These are phyloP conservation scores for Abscondita cerata DNA, from an alignment of 2,888 invertebrate species.

Conservation along the genomic window DNA sequence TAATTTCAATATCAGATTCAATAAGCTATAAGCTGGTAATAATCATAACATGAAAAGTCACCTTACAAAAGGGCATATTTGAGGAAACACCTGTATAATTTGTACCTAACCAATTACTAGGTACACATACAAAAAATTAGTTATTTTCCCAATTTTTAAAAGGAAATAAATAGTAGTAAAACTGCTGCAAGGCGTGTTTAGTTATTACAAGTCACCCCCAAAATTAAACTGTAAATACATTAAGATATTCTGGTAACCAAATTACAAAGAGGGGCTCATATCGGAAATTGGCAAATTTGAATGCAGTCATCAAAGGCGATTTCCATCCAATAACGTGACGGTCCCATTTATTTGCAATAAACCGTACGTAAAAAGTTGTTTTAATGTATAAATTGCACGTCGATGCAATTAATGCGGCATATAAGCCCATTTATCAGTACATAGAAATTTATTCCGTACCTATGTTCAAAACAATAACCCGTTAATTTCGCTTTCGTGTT, in stretches of 20 bases:
- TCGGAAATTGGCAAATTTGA: conserved; percentile 59
- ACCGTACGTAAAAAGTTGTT: conserved; percentile 39
- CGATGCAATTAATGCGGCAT: conserved; percentile 41
- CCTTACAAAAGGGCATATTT: too few species aligned
- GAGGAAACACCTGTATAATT: too few species aligned
- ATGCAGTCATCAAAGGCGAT: conserved; percentile 55
- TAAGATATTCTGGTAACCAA: conserved; percentile 53
- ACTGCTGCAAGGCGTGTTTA: too few species aligned
- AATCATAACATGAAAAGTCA: too few species aligned
- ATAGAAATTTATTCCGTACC: conserved; percentile 39
- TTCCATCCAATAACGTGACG: conserved; percentile 53
- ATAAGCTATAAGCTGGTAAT: too few species aligned
- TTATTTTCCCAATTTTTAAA: too few species aligned
- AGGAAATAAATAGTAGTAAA: too few species aligned
- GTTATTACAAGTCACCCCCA: conserved; percentile 37
- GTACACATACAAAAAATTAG: too few species aligned
- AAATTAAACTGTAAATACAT: conserved; percentile 56
- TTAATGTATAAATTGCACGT: conserved; percentile 40
- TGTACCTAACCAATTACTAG: too few species aligned
- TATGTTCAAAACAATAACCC: conserved; percentile 38
- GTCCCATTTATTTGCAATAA: conserved; percentile 42
- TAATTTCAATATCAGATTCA: too few species aligned
- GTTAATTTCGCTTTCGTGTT: conserved; percentile 38
- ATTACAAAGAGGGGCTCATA: conserved; percentile 55
- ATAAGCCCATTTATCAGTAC: conserved; percentile 38